Percentiles rank a stretch among this genome's conserved stretches.
These are phyloP conservation scores for Pontoporia blainvillei DNA, from an alignment of 2,113 vertebrate species.

Conservation along the genomic window DNA sequence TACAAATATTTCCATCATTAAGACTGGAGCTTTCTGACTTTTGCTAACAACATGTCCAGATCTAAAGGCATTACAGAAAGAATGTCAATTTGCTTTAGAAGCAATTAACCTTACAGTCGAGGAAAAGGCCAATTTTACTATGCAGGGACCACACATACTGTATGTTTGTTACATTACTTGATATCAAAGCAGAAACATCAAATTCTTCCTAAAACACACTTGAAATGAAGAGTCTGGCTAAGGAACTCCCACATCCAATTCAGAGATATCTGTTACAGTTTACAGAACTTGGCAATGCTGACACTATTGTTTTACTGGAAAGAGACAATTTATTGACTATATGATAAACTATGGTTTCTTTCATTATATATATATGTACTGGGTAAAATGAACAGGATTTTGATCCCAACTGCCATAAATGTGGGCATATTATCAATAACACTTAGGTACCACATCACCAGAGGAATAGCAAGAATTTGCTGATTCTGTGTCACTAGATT, in stretches of 20 bases:
- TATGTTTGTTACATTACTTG: constrained; percentile 68
- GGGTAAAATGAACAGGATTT: not conserved
- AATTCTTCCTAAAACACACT: constrained; percentile 57
- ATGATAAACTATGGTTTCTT: not conserved
- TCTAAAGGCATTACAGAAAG: constrained; percentile 31
- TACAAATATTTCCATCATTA: constrained; percentile 46
- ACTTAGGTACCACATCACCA: not conserved
- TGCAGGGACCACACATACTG: constrained; percentile 69
- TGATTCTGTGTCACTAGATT: not conserved
- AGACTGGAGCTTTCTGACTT: constrained; percentile 24
- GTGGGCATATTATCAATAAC: not conserved
- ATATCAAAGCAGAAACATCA: constrained; percentile 70
- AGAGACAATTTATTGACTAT: not conserved
- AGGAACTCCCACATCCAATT: constrained; percentile 35
- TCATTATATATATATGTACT: not conserved
- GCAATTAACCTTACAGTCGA: constrained; percentile 48
- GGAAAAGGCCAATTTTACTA: constrained; percentile 56
- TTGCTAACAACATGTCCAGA: constrained; percentile 32
- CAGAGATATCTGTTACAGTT: constrained; percentile 44
- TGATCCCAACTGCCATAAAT: not conserved
- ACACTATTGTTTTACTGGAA: not conserved
- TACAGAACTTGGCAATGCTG: constrained; percentile 27
- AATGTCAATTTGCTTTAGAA: constrained; percentile 59
- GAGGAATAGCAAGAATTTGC: not conserved
- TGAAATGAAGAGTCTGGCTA: constrained; percentile 40